Evolutionary conservation across 2,113 vertebrate species (phyloP).

Genomic region (Podarcis cretensis): DNA sequence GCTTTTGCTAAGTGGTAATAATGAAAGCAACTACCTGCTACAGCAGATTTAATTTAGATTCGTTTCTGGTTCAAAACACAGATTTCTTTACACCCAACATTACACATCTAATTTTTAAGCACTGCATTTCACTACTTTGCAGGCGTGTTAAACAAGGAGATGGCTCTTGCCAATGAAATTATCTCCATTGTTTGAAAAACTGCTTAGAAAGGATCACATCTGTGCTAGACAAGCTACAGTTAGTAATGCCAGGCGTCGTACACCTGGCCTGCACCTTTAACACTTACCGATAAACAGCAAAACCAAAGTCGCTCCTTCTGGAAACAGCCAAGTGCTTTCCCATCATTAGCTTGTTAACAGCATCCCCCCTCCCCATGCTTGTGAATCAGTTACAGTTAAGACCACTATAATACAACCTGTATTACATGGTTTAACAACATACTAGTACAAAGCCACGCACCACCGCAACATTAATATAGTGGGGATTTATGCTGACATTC

Average conservation of each 20-base stretch:
- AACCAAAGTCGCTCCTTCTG: slow-evolving; percentile 53
- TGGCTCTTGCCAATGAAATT: slow-evolving; percentile 52
- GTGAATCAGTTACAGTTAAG: slow-evolving; percentile 80
- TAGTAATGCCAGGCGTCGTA: slow-evolving; percentile 57
- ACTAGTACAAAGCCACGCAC: slow-evolving; percentile 79
- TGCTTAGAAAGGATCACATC: slow-evolving; percentile 59
- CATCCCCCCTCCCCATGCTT: slow-evolving; percentile 73
- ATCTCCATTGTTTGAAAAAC: slow-evolving; percentile 34
- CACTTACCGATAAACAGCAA: slow-evolving; percentile 75
- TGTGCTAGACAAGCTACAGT: slow-evolving; percentile 63
- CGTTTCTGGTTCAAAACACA: slow-evolving; percentile 39
- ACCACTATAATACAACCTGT: slow-evolving; percentile 70
- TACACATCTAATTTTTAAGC: slow-evolving; percentile 40
- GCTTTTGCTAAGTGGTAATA: slow-evolving; percentile 45
- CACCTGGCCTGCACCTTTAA: slow-evolving; percentile 67
- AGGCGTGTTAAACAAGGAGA: slow-evolving; percentile 49
- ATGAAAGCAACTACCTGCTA: slow-evolving; percentile 1
- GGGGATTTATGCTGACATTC: slow-evolving; percentile 80
- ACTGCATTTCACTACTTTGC: slow-evolving; percentile 52
- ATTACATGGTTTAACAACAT: slow-evolving; percentile 78
- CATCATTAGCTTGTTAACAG: slow-evolving; percentile 77
- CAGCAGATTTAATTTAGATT: slow-evolving; percentile 15
- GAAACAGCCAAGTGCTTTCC: slow-evolving; percentile 74
- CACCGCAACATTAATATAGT: slow-evolving; percentile 75
- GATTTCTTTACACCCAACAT: slow-evolving; percentile 37